phyloP scores from a whole-genome alignment of 2,113 vertebrate genomes.

The Rhinoderma darwinii region DNA sequence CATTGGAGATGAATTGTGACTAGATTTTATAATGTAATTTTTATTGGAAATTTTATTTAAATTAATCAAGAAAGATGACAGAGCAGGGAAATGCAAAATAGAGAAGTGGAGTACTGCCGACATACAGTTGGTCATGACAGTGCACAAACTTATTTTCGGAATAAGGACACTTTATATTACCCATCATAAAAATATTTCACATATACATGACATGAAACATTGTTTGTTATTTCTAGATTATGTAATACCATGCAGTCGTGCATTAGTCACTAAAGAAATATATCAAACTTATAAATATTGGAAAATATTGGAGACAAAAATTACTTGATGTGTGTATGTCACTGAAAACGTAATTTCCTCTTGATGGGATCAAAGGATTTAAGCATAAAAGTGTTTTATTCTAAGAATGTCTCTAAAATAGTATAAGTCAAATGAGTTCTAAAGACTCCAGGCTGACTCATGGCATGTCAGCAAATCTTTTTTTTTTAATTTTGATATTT shows the following conservation, averaged over 20 bases:
- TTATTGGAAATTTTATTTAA: background rate
- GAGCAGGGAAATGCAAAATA: background rate
- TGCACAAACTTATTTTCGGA: constrained; percentile 3
- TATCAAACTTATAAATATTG: background rate
- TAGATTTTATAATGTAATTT: background rate
- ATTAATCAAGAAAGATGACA: background rate
- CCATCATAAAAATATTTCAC: background rate
- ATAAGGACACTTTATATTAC: background rate
- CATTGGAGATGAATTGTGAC: too few relatives aligned
- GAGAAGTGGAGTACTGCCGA: background rate
- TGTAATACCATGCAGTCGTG: background rate
- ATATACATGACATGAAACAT: constrained; percentile 5
- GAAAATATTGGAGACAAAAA: background rate
- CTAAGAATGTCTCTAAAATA: background rate
- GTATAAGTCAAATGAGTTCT: background rate
- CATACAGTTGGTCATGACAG: background rate
- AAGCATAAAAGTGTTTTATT: background rate
- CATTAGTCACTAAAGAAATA: constrained; percentile 1
- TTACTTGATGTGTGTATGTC: background rate
- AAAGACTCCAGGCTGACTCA: background rate
- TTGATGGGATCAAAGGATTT: background rate
- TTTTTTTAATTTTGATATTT: background rate
- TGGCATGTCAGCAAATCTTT: background rate
- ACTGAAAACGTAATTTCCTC: background rate
- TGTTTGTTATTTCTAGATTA: constrained; percentile 11